A percentile compares a stretch with the other conserved stretches of the same genome.
phyloP scores from a whole-genome alignment of 2,797 vertebrate genomes.

The Erethizon dorsatum region DNA sequence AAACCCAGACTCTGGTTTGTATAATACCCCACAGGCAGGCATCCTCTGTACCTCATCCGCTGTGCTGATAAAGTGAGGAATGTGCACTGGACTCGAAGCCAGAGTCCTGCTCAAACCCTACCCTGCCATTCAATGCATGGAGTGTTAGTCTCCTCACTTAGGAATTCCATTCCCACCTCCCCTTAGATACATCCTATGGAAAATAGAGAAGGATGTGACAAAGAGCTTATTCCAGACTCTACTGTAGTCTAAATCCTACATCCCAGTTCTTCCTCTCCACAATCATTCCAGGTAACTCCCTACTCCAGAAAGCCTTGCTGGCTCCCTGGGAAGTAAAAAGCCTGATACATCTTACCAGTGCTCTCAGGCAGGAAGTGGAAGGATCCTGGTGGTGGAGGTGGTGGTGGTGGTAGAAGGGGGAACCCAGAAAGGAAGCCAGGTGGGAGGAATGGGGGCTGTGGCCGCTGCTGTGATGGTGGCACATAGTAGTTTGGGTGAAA shows the following conservation, averaged over 20 bases:
- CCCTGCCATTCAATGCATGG: not conserved
- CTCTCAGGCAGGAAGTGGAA: conserved; percentile 83
- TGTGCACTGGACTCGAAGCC: not conserved
- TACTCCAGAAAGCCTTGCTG: conserved; percentile 61
- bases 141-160: not conserved
- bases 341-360: conserved; percentile 81
- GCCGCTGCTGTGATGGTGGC: accelerated
- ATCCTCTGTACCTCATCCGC: not conserved
- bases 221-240: not conserved
- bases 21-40: accelerated
- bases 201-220: not conserved
- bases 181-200: not conserved
- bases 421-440: conserved; percentile 87
- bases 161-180: not conserved
- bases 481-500: conserved; percentile 87
- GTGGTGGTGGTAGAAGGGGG: conserved; percentile 86
- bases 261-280: not conserved
- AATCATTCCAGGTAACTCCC: not conserved
- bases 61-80: no score
- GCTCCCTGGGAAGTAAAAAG: conserved; percentile 22
- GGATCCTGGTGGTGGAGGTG: not conserved
- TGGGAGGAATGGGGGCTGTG: conserved; percentile 86
- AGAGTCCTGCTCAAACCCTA: not conserved
- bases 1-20: not conserved
- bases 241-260: not conserved